Conservation (phyloP, 1,140 invertebrate species). For the Hyphantria cunea region DNA sequence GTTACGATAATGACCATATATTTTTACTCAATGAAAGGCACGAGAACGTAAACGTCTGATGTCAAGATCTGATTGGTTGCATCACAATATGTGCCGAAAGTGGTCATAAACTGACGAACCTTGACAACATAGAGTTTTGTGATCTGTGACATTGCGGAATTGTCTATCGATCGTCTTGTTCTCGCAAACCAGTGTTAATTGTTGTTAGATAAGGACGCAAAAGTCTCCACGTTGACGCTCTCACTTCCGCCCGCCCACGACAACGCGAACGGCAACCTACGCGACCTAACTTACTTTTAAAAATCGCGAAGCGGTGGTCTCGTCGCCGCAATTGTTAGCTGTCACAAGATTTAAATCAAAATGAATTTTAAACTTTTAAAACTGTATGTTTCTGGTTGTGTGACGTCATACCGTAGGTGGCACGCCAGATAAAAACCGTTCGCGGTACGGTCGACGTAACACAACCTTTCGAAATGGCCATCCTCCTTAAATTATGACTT, state of each 20-base stretch:
- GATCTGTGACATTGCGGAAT: conserved; percentile 74
- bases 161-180: conserved; percentile 49
- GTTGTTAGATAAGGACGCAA: conserved; percentile 64
- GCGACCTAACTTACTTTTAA: conserved; percentile 59
- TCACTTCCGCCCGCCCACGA: conserved; percentile 80
- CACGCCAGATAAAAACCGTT: conserved; percentile 56
- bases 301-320: conserved; percentile 67
- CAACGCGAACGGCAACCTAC: conserved; percentile 64
- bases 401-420: conserved; percentile 74
- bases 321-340: conserved; percentile 55
- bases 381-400: conserved; percentile 47
- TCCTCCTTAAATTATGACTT: conserved; percentile 74
- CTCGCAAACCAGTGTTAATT: conserved; percentile 42
- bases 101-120: conserved; percentile 73
- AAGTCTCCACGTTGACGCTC: conserved; percentile 57
- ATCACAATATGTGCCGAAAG: conserved; percentile 71
- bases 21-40: conserved; percentile 49
- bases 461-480: conserved; percentile 64
- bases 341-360: conserved; percentile 40
- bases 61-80: conserved; percentile 52
- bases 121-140: conserved; percentile 65
- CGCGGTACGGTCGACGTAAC: conserved; percentile 43
- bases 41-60: conserved; percentile 25
- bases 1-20: conserved; percentile 39
- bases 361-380: conserved; percentile 37